Conservation (phyloP, 2,888 invertebrate genomes). For the Cosmia pyralina region DNA sequence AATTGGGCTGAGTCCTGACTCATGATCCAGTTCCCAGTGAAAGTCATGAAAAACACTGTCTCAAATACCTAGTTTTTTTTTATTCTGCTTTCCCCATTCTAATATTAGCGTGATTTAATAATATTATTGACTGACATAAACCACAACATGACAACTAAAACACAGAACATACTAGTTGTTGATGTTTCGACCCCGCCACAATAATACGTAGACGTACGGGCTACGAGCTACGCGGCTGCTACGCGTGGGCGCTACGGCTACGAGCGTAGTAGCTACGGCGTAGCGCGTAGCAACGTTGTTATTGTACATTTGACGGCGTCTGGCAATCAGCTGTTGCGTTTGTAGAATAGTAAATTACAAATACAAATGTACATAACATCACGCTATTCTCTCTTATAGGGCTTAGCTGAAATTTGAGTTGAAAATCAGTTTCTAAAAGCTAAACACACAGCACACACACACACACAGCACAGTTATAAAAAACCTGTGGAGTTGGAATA, state of each 20-base stretch:
- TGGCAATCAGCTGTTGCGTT: slow-evolving; percentile 65
- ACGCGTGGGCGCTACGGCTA: slow-evolving; percentile 76
- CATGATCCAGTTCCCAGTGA: background rate
- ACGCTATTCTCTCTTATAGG: background rate
- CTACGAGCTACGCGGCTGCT: slow-evolving; percentile 66
- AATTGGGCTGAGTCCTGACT: background rate
- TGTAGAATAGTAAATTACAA: slow-evolving; percentile 32
- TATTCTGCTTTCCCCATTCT: background rate
- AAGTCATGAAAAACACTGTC: background rate
- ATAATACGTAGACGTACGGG: slow-evolving; percentile 28
- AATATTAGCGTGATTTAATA: background rate
- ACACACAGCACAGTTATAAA: too few species aligned
- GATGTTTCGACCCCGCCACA: slow-evolving; percentile 40
- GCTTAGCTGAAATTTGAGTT: background rate
- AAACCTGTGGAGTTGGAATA: background rate
- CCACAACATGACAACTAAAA: slow-evolving; percentile 5
- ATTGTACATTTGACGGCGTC: slow-evolving; percentile 70
- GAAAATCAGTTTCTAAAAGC: background rate
- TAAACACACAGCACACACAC: too few species aligned
- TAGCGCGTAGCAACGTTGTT: slow-evolving; percentile 66
- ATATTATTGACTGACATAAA: background rate
- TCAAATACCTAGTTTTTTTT: background rate
- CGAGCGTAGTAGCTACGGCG: slow-evolving; percentile 56
- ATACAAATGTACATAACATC: background rate
- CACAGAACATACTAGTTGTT: slow-evolving; percentile 24